Evolutionary conservation across 1,140 invertebrate genomes (phyloP), one percentile per base, ranked within the genome.

Genomic region (Brachionus rubens): DNA sequence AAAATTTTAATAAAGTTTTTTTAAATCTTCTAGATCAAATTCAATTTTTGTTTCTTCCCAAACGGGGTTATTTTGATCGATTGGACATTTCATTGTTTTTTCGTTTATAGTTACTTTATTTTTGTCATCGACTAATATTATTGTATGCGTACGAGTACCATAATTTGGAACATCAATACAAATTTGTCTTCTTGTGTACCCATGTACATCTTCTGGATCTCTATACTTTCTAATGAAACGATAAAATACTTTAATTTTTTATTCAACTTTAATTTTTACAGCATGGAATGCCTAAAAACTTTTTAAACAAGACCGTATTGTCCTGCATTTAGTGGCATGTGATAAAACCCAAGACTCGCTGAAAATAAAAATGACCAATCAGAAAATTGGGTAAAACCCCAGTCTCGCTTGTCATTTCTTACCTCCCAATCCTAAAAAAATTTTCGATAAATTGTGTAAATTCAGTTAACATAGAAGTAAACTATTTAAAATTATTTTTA

Each of bases 41-140:
- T 72, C 68, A n/a, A 72, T 72, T 10, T 50, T 72, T 4, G 28
- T 72, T 33, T 72, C 68, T 36, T 36, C 16, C 68, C 68, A 72
- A 12, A 14, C 68, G 9, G 46, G 68, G 26, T 72, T 72, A 19
- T 36, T 5, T 36, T 43, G 7, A 54, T 50, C 24, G 0, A 72
- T 72, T 24, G 68, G 68, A 54, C 6, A 72, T 41, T 72, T 33
- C 50, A 72, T 36, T 36, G 46, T 72, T 36, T 48, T 72, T 72
- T 72, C 68, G 41, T 72, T 36, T 19, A 72, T 50, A 1, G 46
- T 72, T 10, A 72, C 68, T 36, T 19, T n/a, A 26, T 72, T 54
- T 21, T 48, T 36, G 24, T 72, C n/a, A 30, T 72, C 68, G n/a
- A 72, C 50, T 40, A 72, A 28, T 16, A 72, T 48, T 33, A 72